A percentile compares a stretch with the other conserved stretches of the same genome.
Conservation (phyloP, 2,113 vertebrate genomes). For the Felis catus region F.catus_Fca126_mat1.0 CM031411.1:84145001-84145500, state of each 20-base stretch:
- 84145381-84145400: neutral
- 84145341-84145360: neutral
- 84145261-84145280: neutral
- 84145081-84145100: neutral
- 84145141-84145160: neutral
- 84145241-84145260: neutral
- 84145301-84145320: neutral
- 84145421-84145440: neutral
- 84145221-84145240: neutral
- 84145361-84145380: neutral
- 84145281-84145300: neutral
- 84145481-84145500: neutral
- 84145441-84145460: neutral
- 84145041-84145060: neutral
- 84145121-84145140: neutral
- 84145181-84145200: neutral
- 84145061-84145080: neutral
- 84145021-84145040: neutral
- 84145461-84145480: neutral
- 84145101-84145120: neutral
- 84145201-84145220: neutral
- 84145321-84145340: neutral
- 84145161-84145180: neutral
- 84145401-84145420: slow-evolving; percentile 13
- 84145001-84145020: neutral